These are phyloP conservation scores for Aphelenchoides bicaudatus DNA, from an alignment of 2,888 invertebrate species.

Conservation along the genomic window DNA sequence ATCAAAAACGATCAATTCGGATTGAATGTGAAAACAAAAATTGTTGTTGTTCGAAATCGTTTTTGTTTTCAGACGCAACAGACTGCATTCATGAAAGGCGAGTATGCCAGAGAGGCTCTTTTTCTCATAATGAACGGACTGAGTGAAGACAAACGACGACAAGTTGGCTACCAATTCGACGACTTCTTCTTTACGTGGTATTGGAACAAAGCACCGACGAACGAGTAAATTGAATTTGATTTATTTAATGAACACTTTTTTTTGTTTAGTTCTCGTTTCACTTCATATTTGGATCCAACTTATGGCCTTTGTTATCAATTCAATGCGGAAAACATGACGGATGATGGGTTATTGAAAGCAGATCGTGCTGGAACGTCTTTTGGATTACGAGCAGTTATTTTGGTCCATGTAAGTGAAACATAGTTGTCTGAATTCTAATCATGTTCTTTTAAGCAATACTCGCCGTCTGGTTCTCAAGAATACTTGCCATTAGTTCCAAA, in stretches of 20 bases:
- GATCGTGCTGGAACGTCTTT: conserved; percentile 26
- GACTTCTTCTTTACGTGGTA: conserved; percentile 22
- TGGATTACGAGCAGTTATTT: conserved; percentile 17
- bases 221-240: neutral
- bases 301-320: conserved; percentile 20
- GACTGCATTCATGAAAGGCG: neutral
- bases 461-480: conserved; percentile 18
- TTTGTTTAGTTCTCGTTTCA: conserved; percentile 9
- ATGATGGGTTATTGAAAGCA: neutral
- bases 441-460: conserved; percentile 20
- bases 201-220: conserved; percentile 21
- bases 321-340: conserved; percentile 21
- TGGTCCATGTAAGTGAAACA: conserved; percentile 15
- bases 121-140: conserved; percentile 17
- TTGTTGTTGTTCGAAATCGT: neutral
- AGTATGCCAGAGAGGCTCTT: conserved; percentile 8
- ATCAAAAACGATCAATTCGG: conserved; percentile 21
- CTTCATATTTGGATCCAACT: neutral
- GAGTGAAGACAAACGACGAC: neutral
- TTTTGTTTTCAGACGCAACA: neutral
- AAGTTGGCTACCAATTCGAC: conserved; percentile 19
- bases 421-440: neutral
- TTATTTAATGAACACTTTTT: neutral
- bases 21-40: conserved; percentile 19
- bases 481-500: conserved; percentile 25